Percentiles rank a stretch among this genome's conserved stretches.
Conservation (phyloP, 2,797 vertebrate species). For the Ispidina picta region DNA sequence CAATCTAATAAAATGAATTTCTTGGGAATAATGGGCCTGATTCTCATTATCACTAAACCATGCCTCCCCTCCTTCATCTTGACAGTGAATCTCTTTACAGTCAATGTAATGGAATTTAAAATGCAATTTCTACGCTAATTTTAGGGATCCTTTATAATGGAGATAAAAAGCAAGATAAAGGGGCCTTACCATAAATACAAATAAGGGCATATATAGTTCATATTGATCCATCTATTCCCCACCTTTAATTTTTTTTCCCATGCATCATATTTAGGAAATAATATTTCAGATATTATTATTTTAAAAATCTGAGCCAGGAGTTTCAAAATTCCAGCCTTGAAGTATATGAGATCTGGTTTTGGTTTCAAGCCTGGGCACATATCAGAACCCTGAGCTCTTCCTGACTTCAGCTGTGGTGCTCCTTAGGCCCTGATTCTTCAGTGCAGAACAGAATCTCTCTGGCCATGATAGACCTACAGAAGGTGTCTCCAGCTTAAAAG, state of each 20-base stretch:
- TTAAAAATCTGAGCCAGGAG: background rate
- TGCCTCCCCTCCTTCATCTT: constrained; percentile 33
- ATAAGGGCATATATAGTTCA: background rate
- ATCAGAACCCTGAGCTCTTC: background rate
- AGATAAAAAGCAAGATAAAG: constrained; percentile 45
- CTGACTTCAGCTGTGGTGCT: background rate
- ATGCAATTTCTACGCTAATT: constrained; percentile 55
- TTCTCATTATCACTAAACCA: constrained; percentile 50
- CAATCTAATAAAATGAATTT: constrained; percentile 52
- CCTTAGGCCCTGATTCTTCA: background rate
- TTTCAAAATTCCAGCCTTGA: background rate
- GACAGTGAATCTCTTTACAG: constrained; percentile 32
- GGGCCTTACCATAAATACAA: constrained; percentile 29
- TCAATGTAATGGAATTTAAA: constrained; percentile 46
- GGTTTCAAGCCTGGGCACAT: background rate
- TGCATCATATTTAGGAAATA: background rate
- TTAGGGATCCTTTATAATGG: constrained; percentile 39
- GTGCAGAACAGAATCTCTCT: background rate
- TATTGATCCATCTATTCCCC: background rate
- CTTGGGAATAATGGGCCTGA: constrained; percentile 55
- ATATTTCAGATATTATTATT: background rate
- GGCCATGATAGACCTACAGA: background rate
- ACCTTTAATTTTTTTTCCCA: background rate
- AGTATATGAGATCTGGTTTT: background rate
- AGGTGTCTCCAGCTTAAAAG: background rate